These are phyloP conservation scores for Pteronura brasiliensis DNA, from an alignment of 2,113 vertebrate genomes.

Conservation along the genomic window DNA sequence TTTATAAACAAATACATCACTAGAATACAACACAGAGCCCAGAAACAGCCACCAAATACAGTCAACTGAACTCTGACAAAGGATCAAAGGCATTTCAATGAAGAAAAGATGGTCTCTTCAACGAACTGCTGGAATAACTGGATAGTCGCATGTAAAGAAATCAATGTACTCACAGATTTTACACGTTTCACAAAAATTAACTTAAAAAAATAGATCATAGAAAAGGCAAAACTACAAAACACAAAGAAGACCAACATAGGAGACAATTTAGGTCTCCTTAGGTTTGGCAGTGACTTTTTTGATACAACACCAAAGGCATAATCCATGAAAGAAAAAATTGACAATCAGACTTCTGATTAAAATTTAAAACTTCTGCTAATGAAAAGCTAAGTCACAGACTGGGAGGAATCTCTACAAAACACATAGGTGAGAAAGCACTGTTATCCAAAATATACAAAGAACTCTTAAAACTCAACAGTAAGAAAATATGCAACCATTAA, in stretches of 20 bases:
- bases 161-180: neutral
- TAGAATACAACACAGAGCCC: neutral
- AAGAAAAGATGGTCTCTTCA: neutral
- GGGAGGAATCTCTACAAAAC: neutral
- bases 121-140: neutral
- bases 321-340: neutral
- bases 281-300: neutral
- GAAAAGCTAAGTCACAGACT: neutral
- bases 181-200: neutral
- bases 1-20: neutral
- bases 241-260: neutral
- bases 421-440: neutral
- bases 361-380: neutral
- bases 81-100: neutral
- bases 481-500: neutral
- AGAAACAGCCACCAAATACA: neutral
- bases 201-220: neutral
- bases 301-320: neutral
- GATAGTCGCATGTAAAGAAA: neutral
- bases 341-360: neutral
- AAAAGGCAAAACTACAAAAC: neutral
- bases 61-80: neutral
- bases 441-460: neutral
- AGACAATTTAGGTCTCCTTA: neutral
- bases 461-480: neutral